phyloP scores from a whole-genome alignment of 2,888 invertebrate species.

The Pomacea canaliculata region DNA sequence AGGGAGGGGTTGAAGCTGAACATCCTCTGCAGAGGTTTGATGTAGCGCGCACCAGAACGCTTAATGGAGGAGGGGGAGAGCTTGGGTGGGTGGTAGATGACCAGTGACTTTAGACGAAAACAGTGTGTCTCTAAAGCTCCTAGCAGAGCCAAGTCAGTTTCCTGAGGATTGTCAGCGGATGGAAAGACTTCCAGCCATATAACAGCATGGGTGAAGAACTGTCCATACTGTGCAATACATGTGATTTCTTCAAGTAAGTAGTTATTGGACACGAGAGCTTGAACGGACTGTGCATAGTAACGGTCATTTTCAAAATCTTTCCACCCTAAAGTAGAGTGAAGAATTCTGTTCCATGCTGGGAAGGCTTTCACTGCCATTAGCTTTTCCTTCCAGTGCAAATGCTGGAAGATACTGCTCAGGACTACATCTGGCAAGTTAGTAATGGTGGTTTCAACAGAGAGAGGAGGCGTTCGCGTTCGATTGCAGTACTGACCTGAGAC shows the following conservation, averaged over 20 bases:
- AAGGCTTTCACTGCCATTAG: not conserved
- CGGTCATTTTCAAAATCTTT: slow-evolving; percentile 28
- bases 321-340: slow-evolving; percentile 31
- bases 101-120: slow-evolving; percentile 9
- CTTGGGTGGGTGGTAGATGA: slow-evolving; percentile 23
- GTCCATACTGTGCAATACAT: slow-evolving; percentile 27
- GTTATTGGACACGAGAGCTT: not conserved
- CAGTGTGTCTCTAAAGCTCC: slow-evolving; percentile 25
- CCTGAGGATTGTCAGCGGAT: too few species aligned
- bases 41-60: slow-evolving; percentile 13
- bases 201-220: slow-evolving; percentile 27
- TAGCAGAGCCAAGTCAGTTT: slow-evolving; percentile 28
- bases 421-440: slow-evolving; percentile 26
- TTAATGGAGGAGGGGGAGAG: slow-evolving; percentile 20
- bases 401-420: slow-evolving; percentile 28
- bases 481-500: too few species aligned
- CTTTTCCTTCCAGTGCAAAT: slow-evolving; percentile 14
- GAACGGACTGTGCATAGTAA: slow-evolving; percentile 7
- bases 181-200: slow-evolving; percentile 29
- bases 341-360: slow-evolving; percentile 10
- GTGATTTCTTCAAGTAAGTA: not conserved
- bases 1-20: not conserved
- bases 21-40: slow-evolving; percentile 23
- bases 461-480: too few species aligned
- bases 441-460: not conserved